Base-by-base conservation (phyloP, 2,113 vertebrate genomes). In the Reinhardtius hippoglossoides region DNA sequence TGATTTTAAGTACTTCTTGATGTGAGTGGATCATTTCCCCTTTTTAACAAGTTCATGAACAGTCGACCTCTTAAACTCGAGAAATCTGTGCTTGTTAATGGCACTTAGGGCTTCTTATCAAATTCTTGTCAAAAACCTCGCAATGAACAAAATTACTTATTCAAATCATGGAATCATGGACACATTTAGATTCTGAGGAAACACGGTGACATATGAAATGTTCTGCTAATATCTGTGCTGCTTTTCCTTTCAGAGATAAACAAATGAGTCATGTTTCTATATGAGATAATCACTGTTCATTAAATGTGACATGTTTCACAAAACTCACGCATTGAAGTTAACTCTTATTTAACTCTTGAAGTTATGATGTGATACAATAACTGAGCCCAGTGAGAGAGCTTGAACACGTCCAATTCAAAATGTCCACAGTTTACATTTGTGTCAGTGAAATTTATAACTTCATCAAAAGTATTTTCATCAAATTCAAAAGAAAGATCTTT, bases 401-500 rank as follows among this genome's bases (percentile, higher is more conserved):
- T 3, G 35, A 46, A 83, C 71, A 54, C 56, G n/a, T 10, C 37
- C 18, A 20, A 35, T 54, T 67, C 67, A 16, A 57, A 56, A 75
- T 42, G 60, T 67, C 35, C 15, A 46, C 31, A 62, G 35, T 37
- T 61, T 42, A 23, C 13, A 58, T 37, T 8, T 54, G 62, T 44
- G 59, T 54, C 35, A 71, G 12, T 16, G 20, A 81, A 42, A 65
- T 62, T 70, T 24, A 59, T 72, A 81, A 42, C 65, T 58, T 71
- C 21, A 58, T 72, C 9, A 61, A 79, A 74, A 93, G 92, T 93
- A 92, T 94, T 94, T 95, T 95, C 92, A 94, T 94, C 92, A 93
- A 94, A 61, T 31, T 48, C 1, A 66, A 75, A 78, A 84, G 62
- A 74, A 84, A 88, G 54, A 35, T 48, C 15, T 69, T 88, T 81